A percentile compares a stretch with the other conserved stretches of the same genome.
These are phyloP conservation scores for Cerastis leucographa DNA, from an alignment of 2,888 invertebrate genomes.

Conservation along the genomic window DNA sequence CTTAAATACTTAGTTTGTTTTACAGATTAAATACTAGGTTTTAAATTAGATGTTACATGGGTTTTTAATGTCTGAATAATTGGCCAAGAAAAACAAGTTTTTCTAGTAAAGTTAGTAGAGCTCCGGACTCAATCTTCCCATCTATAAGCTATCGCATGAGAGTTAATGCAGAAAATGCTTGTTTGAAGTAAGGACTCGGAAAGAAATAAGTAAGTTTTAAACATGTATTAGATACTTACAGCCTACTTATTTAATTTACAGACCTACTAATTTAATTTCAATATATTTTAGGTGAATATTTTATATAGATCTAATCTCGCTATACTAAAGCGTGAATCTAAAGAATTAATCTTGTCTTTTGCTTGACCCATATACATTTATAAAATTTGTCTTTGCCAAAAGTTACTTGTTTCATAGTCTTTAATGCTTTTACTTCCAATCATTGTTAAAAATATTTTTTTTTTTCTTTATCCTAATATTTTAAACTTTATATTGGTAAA, in stretches of 20 bases:
- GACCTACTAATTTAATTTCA: not conserved
- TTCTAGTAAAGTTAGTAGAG: not conserved
- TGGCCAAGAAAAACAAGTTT: not conserved
- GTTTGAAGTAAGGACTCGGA: not conserved
- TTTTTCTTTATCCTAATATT: not conserved
- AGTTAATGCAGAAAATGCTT: not conserved
- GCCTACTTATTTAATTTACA: constrained; percentile 3
- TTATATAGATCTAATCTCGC: not conserved
- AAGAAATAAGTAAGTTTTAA: not conserved
- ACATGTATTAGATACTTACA: not conserved
- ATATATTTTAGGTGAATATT: not conserved
- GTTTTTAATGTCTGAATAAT: not conserved
- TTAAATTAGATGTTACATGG: not conserved
- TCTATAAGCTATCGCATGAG: not conserved
- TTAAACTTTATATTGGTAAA: not conserved
- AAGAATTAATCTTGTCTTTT: constrained; percentile 6
- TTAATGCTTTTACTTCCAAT: constrained; percentile 15
- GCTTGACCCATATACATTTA: not conserved
- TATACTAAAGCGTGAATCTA: not conserved
- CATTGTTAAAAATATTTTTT: constrained; percentile 5
- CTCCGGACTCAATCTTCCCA: too few species aligned
- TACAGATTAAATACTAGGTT: too few species aligned
- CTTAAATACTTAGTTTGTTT: not conserved
- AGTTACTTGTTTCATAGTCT: not conserved
- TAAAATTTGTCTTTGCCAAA: not conserved